Conservation (phyloP, 2,113 vertebrate species). For the Centrocercus urophasianus region DNA sequence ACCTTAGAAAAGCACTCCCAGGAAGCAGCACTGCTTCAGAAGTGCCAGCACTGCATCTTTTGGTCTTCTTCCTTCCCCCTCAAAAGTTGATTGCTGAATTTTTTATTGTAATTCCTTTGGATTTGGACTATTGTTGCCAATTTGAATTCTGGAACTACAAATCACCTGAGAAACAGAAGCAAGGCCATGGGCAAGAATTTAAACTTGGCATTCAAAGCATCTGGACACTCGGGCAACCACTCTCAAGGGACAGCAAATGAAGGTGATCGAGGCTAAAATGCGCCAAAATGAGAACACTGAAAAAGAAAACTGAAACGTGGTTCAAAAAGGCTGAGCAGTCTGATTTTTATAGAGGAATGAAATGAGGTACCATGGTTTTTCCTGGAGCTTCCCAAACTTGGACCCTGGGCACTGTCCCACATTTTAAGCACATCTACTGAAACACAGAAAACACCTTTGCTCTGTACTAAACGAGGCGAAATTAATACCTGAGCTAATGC, state of each 20-base stretch:
- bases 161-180: neutral
- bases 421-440: neutral
- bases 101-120: neutral
- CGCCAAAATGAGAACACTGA: neutral
- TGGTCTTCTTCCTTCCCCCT: neutral
- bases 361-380: neutral
- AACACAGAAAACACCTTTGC: neutral
- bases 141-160: neutral
- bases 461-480: neutral
- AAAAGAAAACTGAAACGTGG: neutral
- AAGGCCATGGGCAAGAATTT: neutral
- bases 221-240: neutral
- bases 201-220: neutral
- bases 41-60: neutral
- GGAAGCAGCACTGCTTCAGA: neutral
- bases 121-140: neutral
- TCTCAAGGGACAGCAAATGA: neutral
- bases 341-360: neutral
- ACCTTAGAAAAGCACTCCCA: neutral
- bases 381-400: neutral
- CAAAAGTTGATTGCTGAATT: neutral
- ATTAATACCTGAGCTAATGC: conserved; percentile 11
- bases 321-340: neutral
- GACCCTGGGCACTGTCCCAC: accelerated
- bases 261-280: neutral